Evolutionary conservation across 2,113 vertebrate species (phyloP).

Genomic region (Ceuthmochares aereus): DNA sequence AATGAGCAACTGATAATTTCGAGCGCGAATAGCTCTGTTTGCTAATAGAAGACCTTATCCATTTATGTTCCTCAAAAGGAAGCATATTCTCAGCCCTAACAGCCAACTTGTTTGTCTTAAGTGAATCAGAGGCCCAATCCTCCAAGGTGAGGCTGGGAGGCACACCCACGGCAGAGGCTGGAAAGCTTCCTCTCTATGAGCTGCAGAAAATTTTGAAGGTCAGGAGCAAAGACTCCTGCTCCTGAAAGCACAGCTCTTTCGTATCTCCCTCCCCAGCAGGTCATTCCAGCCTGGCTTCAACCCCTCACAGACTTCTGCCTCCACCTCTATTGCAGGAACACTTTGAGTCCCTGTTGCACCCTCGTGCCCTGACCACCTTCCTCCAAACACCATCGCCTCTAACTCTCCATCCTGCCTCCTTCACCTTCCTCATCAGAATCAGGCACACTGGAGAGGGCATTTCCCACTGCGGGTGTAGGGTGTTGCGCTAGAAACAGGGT

Average conservation of each 20-base stretch:
- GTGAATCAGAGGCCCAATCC: neutral
- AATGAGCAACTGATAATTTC: neutral
- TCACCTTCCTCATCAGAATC: neutral
- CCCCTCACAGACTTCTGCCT: neutral
- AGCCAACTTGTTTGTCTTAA: neutral
- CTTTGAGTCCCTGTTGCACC: neutral
- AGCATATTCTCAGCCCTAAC: neutral
- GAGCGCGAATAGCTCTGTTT: neutral
- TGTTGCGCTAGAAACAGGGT: neutral
- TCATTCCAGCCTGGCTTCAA: neutral
- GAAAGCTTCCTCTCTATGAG: neutral
- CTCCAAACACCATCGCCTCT: neutral
- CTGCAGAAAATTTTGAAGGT: neutral
- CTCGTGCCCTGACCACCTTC: neutral
- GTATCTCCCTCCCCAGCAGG: neutral
- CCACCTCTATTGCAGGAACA: neutral
- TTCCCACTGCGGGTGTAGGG: neutral
- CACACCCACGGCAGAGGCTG: rapidly evolving
- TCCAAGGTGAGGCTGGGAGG: neutral
- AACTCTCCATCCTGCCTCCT: neutral
- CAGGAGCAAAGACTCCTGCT: neutral
- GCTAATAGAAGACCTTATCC: neutral
- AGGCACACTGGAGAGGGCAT: neutral
- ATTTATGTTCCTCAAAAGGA: neutral
- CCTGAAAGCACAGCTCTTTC: neutral